Percentiles rank a stretch among this genome's conserved stretches.
phyloP scores from a whole-genome alignment of 2,797 vertebrate species.

The Ciconia nigra region DNA sequence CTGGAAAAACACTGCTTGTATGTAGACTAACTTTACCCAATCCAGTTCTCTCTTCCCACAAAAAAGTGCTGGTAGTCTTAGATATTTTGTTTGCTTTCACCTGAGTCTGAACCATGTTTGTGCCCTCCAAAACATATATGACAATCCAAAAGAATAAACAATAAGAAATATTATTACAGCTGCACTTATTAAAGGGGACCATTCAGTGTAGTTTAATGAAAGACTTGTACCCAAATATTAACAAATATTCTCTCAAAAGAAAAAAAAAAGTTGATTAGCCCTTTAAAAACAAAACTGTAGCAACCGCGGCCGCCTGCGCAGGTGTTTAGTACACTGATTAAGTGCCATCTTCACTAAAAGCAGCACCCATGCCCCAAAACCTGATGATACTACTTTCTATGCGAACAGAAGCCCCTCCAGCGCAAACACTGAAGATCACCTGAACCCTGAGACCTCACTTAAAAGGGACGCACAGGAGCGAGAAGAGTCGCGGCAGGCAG shows the following conservation, averaged over 20 bases:
- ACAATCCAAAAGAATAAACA: background rate
- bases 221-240: background rate
- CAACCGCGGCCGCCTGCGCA: too few species aligned
- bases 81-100: background rate
- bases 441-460: background rate
- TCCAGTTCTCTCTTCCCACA: background rate
- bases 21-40: fast-evolving
- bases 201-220: fast-evolving
- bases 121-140: background rate
- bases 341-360: background rate
- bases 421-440: background rate
- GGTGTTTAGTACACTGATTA: background rate
- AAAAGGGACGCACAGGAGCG: background rate
- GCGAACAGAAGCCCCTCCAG: background rate
- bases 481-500: background rate
- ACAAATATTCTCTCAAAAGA: background rate
- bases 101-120: background rate
- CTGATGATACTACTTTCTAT: fast-evolving
- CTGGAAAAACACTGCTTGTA: background rate
- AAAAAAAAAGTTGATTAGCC: background rate
- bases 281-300: background rate
- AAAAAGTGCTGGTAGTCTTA: background rate
- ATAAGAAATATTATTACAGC: background rate
- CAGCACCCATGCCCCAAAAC: background rate
- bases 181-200: background rate